phyloP scores from a whole-genome alignment of 2,888 invertebrate genomes.

The Ormia ochracea region DNA sequence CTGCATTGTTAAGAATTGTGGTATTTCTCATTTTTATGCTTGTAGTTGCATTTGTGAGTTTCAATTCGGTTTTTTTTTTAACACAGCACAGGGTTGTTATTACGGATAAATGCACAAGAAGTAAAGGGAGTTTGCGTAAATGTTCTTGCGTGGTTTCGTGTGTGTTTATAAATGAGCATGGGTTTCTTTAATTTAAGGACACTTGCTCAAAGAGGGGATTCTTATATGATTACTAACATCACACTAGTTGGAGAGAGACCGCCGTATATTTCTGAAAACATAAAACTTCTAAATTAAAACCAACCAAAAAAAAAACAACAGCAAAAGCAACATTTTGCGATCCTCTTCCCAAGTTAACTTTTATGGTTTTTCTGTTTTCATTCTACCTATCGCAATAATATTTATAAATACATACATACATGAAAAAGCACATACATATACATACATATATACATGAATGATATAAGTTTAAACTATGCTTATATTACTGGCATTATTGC shows the following conservation, averaged over 20 bases:
- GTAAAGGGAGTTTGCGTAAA: conserved; percentile 41
- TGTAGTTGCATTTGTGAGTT: conserved; percentile 13
- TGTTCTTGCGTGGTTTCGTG: not conserved
- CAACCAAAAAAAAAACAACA: conserved; percentile 10
- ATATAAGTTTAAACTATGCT: not conserved
- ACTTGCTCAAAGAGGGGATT: conserved; percentile 48
- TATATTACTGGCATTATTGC: not conserved
- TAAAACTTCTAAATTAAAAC: not conserved
- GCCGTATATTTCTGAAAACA: not conserved
- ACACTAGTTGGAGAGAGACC: conserved; percentile 52
- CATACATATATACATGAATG: not conserved
- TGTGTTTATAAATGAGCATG: not conserved
- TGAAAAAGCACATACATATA: no score
- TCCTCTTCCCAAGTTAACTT: conserved; percentile 16
- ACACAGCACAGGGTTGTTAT: conserved; percentile 30
- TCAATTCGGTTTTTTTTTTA: not conserved
- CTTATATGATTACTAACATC: not conserved
- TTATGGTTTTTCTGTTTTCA: conserved; percentile 8
- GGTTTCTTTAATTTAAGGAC: conserved; percentile 37
- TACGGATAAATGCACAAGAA: conserved; percentile 7
- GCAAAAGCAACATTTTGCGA: conserved; percentile 3
- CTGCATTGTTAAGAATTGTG: conserved; percentile 58
- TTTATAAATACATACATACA: no score
- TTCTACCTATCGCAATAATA: not conserved
- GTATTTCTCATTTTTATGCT: conserved; percentile 11